phyloP scores from a whole-genome alignment of 2,797 vertebrate genomes.

The Chanos chanos region DNA sequence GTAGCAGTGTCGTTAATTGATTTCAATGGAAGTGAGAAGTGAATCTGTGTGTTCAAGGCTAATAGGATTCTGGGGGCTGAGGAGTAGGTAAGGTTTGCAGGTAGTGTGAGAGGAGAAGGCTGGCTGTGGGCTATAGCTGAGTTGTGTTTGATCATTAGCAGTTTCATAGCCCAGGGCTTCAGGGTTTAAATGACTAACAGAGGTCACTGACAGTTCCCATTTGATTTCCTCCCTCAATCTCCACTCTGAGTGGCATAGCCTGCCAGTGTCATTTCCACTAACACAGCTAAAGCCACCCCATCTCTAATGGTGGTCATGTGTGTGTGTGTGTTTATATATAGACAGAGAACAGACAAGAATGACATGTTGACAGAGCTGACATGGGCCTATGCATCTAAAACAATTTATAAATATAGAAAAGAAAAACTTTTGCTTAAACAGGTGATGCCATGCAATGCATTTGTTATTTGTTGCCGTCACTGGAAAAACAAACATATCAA shows the following conservation, averaged over 20 bases:
- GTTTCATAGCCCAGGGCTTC: slow-evolving; percentile 34
- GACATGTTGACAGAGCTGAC: no score
- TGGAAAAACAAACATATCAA: no score
- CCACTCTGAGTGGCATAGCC: slow-evolving; percentile 27
- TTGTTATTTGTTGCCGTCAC: no score
- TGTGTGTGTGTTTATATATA: no score
- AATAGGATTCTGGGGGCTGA: background rate
- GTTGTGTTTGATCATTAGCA: slow-evolving; percentile 33
- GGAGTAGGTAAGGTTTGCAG: no score
- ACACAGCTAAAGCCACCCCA: background rate
- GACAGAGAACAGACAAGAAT: no score
- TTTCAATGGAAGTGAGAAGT: slow-evolving; percentile 26
- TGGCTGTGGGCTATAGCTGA: slow-evolving; percentile 14
- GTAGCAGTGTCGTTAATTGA: slow-evolving; percentile 42
- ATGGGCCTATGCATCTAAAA: no score
- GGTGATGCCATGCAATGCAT: no score
- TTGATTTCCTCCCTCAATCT: slow-evolving; percentile 36
- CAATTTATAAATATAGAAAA: no score
- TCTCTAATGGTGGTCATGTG: background rate
- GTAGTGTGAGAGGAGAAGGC: background rate
- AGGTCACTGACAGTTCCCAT: slow-evolving; percentile 30
- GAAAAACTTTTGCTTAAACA: no score
- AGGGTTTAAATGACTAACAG: slow-evolving; percentile 25
- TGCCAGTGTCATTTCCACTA: slow-evolving; percentile 20
- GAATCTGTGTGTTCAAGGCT: no score